Evolutionary conservation across 2,113 vertebrate species (phyloP).

Genomic region (Anoura caudifer): DNA sequence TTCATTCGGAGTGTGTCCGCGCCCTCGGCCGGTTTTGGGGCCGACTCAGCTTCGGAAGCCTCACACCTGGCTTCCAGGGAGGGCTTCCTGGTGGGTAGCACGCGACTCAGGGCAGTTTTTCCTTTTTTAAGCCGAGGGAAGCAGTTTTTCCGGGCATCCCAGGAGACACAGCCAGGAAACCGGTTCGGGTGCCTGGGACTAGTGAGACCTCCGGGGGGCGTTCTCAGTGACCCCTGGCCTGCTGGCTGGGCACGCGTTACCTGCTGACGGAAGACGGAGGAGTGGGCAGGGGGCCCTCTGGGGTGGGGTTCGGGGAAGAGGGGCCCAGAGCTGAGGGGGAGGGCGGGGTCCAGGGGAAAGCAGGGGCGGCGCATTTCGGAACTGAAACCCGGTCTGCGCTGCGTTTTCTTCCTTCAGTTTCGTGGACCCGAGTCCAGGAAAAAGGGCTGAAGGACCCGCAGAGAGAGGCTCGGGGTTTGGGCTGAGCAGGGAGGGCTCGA

Average conservation of each 20-base stretch:
- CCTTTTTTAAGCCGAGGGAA: background rate
- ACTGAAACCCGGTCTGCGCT: background rate
- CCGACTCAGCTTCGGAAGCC: background rate
- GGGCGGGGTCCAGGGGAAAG: background rate
- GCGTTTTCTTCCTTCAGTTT: background rate
- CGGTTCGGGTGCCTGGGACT: background rate
- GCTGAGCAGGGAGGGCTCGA: background rate
- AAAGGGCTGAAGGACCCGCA: background rate
- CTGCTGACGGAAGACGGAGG: background rate
- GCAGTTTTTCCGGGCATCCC: background rate
- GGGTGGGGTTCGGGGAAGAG: background rate
- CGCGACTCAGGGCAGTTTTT: background rate
- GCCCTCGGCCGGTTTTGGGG: too few relatives aligned
- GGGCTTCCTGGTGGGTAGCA: background rate
- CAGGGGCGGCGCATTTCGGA: background rate
- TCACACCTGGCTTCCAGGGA: background rate
- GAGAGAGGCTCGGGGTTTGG: too few relatives aligned
- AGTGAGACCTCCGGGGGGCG: background rate
- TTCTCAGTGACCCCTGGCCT: background rate
- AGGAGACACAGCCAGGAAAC: background rate
- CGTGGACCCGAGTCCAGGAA: background rate
- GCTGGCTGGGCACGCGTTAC: background rate
- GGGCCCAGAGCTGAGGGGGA: background rate
- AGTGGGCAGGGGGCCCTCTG: background rate
- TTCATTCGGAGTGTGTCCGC: accelerated